Percentiles rank a stretch among this genome's conserved stretches.
Conservation (phyloP, 2,797 vertebrate genomes). For the Brachymystax lenok region DNA sequence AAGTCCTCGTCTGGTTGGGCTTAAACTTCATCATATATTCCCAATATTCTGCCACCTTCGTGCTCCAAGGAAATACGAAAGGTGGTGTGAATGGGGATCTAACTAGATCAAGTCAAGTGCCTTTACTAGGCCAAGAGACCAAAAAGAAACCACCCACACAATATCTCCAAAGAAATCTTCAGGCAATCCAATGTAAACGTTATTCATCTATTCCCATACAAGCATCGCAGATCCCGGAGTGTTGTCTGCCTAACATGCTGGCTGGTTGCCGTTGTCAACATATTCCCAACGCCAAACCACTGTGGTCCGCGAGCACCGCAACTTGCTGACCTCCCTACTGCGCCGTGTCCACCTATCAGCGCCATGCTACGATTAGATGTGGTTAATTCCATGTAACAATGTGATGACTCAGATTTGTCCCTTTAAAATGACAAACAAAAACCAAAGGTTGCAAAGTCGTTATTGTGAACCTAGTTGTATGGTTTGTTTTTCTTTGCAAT, state of each 20-base stretch:
- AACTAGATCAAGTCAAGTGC: background rate
- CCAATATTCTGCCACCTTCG: conserved; percentile 19
- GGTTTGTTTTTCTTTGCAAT: too few relatives aligned
- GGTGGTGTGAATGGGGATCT: conserved; percentile 1
- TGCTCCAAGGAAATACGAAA: conserved; percentile 11
- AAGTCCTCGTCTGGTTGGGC: conserved; percentile 95
- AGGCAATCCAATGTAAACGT: background rate
- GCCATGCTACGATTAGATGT: conserved; percentile 4
- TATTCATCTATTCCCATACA: conserved; percentile 34
- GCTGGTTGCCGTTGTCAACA: conserved; percentile 50
- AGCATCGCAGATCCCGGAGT: conserved; percentile 4
- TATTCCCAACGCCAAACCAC: conserved; percentile 26
- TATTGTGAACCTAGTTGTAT: too few relatives aligned
- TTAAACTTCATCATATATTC: conserved; percentile 95
- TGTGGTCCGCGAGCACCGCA: conserved; percentile 14
- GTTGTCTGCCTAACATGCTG: conserved; percentile 33
- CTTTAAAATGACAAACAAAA: too few relatives aligned
- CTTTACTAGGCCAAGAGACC: background rate
- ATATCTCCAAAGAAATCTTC: conserved; percentile 18
- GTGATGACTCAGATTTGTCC: too few relatives aligned
- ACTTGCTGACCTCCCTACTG: conserved; percentile 55
- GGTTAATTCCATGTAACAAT: too few relatives aligned
- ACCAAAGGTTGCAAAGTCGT: too few relatives aligned
- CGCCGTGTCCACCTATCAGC: conserved; percentile 31
- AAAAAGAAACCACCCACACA: background rate